Evolutionary conservation across 2,888 invertebrate genomes (phyloP).

Genomic region (Drosophila paranaensis): DNA sequence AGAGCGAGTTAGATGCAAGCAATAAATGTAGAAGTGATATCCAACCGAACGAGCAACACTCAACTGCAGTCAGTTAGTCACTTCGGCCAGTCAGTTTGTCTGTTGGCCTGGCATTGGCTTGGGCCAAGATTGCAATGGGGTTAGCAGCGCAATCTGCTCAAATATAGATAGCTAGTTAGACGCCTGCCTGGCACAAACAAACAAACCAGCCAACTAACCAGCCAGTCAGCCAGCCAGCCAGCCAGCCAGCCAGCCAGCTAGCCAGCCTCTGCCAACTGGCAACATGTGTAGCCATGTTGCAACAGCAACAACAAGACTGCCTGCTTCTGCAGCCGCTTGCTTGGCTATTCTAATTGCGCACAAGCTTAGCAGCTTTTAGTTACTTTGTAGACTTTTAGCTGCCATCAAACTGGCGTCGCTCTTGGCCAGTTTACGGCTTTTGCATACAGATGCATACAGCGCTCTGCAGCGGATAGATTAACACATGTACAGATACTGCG

Average conservation of each 20-base stretch:
- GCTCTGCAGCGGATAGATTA: slow-evolving; percentile 20
- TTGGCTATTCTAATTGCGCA: slow-evolving; percentile 76
- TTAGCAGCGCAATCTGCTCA: slow-evolving; percentile 81
- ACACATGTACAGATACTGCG: slow-evolving; percentile 27
- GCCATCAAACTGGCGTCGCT: slow-evolving; percentile 65
- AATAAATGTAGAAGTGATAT: slow-evolving; percentile 71
- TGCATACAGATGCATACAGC: slow-evolving; percentile 36
- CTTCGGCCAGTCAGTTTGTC: slow-evolving; percentile 57
- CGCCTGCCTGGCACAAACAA: slow-evolving; percentile 47
- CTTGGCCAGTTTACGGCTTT: slow-evolving; percentile 58
- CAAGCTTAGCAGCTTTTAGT: slow-evolving; percentile 80
- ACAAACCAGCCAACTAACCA: slow-evolving; percentile 17
- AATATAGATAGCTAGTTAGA: slow-evolving; percentile 81
- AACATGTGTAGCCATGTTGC: slow-evolving; percentile 75
- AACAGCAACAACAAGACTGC: slow-evolving; percentile 26
- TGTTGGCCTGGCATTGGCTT: slow-evolving; percentile 48
- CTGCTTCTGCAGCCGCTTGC: slow-evolving; percentile 31
- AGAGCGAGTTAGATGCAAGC: slow-evolving; percentile 43
- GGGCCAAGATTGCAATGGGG: slow-evolving; percentile 74
- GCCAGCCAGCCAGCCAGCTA: slow-evolving; percentile 14
- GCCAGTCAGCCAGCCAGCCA: slow-evolving; percentile 14
- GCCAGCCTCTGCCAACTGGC: slow-evolving; percentile 46
- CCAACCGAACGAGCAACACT: slow-evolving; percentile 60
- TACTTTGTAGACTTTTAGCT: slow-evolving; percentile 78
- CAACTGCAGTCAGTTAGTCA: slow-evolving; percentile 56